Conservation (phyloP, 2,888 invertebrate genomes). For the Amiota mariae region DNA sequence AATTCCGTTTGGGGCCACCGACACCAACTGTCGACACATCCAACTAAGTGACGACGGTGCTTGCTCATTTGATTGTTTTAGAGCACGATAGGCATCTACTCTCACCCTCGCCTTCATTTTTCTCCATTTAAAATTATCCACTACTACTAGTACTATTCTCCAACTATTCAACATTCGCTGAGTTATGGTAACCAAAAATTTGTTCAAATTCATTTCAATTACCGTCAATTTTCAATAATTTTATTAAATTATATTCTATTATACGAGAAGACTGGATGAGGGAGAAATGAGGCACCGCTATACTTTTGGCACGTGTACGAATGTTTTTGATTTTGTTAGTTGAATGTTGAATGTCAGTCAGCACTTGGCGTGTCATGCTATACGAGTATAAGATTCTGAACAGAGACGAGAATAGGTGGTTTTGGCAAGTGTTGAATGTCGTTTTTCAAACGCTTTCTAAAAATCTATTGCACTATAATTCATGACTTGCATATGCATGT, state of each 20-base stretch:
- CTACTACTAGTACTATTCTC: no score
- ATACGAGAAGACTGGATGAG: conserved; percentile 26
- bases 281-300: no score
- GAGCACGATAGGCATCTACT: background rate
- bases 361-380: background rate
- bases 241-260: conserved; percentile 63
- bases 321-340: background rate
- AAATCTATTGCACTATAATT: background rate
- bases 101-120: no score
- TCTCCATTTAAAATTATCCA: no score
- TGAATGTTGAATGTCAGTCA: conserved; percentile 13
- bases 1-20: background rate
- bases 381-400: background rate
- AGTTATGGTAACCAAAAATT: conserved; percentile 45
- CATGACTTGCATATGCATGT: conserved; percentile 1
- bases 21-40: background rate
- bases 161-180: no score
- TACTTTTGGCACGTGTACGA: conserved; percentile 8
- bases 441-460: conserved; percentile 6
- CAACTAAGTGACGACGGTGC: background rate
- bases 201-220: conserved; percentile 67
- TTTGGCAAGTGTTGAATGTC: conserved; percentile 23
- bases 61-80: conserved; percentile 16
- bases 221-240: conserved; percentile 67
- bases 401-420: no score